Base-by-base conservation (phyloP, 2,113 vertebrate species). In the Halichoeres trimaculatus region DNA sequence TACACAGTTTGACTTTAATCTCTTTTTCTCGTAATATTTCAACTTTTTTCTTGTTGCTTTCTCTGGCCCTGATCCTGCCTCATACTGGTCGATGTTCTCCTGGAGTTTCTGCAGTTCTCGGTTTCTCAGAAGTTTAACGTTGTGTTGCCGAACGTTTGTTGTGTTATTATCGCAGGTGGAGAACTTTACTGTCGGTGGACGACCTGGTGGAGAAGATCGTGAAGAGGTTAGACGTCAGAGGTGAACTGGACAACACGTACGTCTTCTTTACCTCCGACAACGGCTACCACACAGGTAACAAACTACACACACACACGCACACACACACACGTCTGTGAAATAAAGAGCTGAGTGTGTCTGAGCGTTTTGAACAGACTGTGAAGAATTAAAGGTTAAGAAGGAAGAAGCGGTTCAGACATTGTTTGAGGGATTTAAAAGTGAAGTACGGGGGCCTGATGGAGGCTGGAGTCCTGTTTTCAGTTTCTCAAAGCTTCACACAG, bases 241-340 rank as follows among this genome's bases (percentile, higher is more conserved):
- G 93, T 41, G 96, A 99, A 73, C 89, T 99, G 34, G 91, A 96
- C 74, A 95, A 96, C 88, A 99, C 98, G 0, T 99, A 96, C 74
- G 89, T 99, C 87, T 95, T 99, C 71, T 99, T 97, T 60, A 99
- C 97, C 13, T 99, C 98, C 5, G 98, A 99, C 87, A 99, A 99
- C 4, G 98, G 98, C 68, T 99, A 95, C 88, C 98, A 99, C 87
- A 97, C 96, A 70, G 98, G 97, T 99, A 85, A 59, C 54, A 24
- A 4, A 4, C 38, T 4, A 2, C 56, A 12, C 30, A 11, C 10
- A 16, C 23, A 58, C n/a, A 19, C 19, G 5, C 10, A 36, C 35
- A 2, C 56, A 12, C 30, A 11, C 30, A 30, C 30, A 30, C 30
- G 30, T 30, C 6, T 3, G 30, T 30, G 3, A 30, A 30, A 30